Conservation (phyloP, 2,888 invertebrate species). For the Apodemia mormo region DNA sequence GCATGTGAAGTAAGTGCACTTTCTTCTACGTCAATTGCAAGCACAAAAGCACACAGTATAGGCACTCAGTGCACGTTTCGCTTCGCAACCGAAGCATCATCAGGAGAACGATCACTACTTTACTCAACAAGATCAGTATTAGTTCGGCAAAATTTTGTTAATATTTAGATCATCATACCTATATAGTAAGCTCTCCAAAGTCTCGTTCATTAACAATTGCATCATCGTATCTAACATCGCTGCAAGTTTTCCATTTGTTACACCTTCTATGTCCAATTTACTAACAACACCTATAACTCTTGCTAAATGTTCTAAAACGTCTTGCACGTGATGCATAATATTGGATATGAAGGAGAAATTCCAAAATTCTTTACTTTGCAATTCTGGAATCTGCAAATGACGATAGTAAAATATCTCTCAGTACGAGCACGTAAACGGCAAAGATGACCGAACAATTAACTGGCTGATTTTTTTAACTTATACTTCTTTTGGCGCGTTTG, state of each 20-base stretch:
- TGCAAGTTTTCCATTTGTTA: constrained; percentile 53
- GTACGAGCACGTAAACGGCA: too few relatives aligned
- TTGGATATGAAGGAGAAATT: constrained; percentile 69
- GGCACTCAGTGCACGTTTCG: too few relatives aligned
- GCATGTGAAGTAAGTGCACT: too few relatives aligned
- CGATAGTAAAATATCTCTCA: background rate
- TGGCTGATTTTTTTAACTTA: too few relatives aligned
- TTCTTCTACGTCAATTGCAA: too few relatives aligned
- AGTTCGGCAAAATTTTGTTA: background rate
- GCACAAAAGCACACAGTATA: too few relatives aligned
- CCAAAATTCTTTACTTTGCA: constrained; percentile 72
- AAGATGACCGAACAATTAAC: too few relatives aligned
- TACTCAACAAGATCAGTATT: too few relatives aligned
- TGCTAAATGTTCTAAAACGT: constrained; percentile 59
- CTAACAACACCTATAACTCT: constrained; percentile 71
- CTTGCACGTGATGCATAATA: constrained; percentile 62
- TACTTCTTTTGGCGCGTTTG: too few relatives aligned
- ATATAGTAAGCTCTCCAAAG: constrained; percentile 63
- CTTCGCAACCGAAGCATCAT: too few relatives aligned
- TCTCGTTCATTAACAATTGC: constrained; percentile 69
- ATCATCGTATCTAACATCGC: constrained; percentile 68
- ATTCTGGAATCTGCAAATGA: constrained; percentile 51
- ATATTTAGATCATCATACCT: constrained; percentile 51
- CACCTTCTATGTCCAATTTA: constrained; percentile 58
- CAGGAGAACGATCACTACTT: too few relatives aligned